Conservation (phyloP, 37 sponge, comb jelly and placozoan species). For the Haliclona indistincta region DNA sequence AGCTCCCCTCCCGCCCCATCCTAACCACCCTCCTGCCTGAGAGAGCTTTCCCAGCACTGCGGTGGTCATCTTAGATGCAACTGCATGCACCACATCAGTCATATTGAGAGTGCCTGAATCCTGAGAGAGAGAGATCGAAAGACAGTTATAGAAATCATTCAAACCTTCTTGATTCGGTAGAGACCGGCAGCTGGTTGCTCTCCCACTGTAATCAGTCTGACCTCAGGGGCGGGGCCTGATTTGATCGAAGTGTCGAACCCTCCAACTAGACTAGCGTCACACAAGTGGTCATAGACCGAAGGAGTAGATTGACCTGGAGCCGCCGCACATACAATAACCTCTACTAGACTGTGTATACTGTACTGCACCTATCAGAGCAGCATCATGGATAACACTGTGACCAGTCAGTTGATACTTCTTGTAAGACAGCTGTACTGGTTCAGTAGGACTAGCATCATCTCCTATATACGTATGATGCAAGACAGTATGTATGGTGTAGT, state of each 20-base stretch:
- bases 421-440: slow-evolving; percentile 6
- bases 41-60: slow-evolving; percentile 72
- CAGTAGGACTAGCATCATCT: not conserved
- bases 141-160: not conserved
- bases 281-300: slow-evolving; percentile 72
- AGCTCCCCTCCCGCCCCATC: slow-evolving; percentile 58
- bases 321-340: not conserved
- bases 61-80: slow-evolving; percentile 68
- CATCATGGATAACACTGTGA: slow-evolving; percentile 45
- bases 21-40: slow-evolving; percentile 62
- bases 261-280: slow-evolving; percentile 70
- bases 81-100: slow-evolving; percentile 77
- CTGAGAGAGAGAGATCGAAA: slow-evolving; percentile 7
- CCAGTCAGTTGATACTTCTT: slow-evolving; percentile 58
- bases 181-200: slow-evolving; percentile 70
- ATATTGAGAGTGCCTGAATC: slow-evolving; percentile 63
- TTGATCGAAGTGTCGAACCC: slow-evolving; percentile 55
- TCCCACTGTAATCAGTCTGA: slow-evolving; percentile 71
- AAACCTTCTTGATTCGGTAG: slow-evolving; percentile 71
- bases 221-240: slow-evolving; percentile 43
- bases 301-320: slow-evolving; percentile 42
- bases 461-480: not conserved
- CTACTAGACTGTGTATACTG: not conserved
- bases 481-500: not conserved
- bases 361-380: slow-evolving; percentile 50